phyloP scores from a whole-genome alignment of 2,113 vertebrate species.

The Colistium nudipinnis region DNA sequence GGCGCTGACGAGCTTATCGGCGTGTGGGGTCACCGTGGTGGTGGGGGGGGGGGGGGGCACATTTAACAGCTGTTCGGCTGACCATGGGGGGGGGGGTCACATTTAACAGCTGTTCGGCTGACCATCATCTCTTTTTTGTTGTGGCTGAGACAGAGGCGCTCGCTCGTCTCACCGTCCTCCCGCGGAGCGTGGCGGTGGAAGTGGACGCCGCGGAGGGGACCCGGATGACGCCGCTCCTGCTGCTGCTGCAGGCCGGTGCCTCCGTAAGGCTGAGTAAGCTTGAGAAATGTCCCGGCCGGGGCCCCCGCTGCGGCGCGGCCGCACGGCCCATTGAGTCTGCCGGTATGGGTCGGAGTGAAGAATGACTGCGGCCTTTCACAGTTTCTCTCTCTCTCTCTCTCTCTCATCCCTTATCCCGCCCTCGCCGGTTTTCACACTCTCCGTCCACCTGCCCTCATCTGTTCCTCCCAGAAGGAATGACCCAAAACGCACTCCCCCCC shows the following conservation, averaged over 20 bases:
- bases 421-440: slow-evolving; percentile 39
- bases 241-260: slow-evolving; percentile 43
- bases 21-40: too few species aligned
- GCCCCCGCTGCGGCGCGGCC: slow-evolving; percentile 57
- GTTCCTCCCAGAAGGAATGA: slow-evolving; percentile 34
- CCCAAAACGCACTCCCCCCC: slow-evolving; percentile 1
- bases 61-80: too few species aligned
- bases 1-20: too few species aligned
- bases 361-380: slow-evolving; percentile 75
- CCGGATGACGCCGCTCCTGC: slow-evolving; percentile 11
- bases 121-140: too few species aligned
- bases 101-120: too few species aligned
- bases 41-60: too few species aligned
- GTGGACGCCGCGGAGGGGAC: slow-evolving; percentile 59
- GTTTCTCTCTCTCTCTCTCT: slow-evolving; percentile 32
- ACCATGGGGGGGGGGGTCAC: not conserved
- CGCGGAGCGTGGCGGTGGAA: slow-evolving; percentile 47
- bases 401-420: slow-evolving; percentile 35
- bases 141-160: slow-evolving; percentile 52
- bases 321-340: slow-evolving; percentile 74
- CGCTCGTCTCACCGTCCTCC: slow-evolving; percentile 64
- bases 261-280: slow-evolving; percentile 67
- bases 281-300: slow-evolving; percentile 70
- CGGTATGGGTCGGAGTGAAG: slow-evolving; percentile 72
- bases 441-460: slow-evolving; percentile 8